phyloP scores from a whole-genome alignment of 2,797 vertebrate species.

The Pantherophis vulpinus region DNA sequence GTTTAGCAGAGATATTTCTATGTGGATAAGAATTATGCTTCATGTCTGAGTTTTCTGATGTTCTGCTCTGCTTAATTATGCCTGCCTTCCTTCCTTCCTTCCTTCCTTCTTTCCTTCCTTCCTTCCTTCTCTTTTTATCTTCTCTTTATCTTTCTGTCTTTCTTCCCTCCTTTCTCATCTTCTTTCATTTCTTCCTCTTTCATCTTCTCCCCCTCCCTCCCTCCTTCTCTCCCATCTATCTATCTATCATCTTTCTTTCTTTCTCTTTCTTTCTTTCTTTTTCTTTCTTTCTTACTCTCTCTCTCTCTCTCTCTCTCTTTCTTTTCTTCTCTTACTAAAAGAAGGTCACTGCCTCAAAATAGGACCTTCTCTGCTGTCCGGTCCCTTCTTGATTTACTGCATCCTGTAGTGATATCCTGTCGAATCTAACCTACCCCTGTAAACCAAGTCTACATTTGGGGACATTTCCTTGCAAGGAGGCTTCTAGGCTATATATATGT shows the following conservation, averaged over 20 bases:
- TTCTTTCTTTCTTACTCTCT: no score
- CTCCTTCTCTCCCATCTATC: no score
- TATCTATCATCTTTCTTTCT: no score
- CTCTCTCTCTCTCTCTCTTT: background rate
- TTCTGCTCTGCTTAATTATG: background rate
- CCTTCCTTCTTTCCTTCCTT: background rate
- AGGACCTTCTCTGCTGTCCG: no score
- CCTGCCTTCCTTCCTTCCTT: no score
- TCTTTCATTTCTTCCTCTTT: no score
- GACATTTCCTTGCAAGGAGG: background rate
- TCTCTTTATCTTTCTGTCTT: no score
- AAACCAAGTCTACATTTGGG: background rate
- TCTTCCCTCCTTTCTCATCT: no score
- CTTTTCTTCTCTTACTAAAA: background rate
- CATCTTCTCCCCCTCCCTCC: no score
- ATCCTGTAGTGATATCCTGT: background rate
- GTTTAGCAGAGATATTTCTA: background rate
- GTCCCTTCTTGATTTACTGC: no score
- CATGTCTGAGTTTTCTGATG: background rate
- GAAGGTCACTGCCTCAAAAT: background rate
- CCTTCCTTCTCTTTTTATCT: background rate
- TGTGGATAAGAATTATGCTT: background rate
- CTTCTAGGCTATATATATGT: no score
- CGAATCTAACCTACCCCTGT: background rate
- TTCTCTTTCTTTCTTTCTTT: fast-evolving